Evolutionary conservation across 1,140 invertebrate genomes (phyloP).

Genomic region (Conus ventricosus): DNA sequence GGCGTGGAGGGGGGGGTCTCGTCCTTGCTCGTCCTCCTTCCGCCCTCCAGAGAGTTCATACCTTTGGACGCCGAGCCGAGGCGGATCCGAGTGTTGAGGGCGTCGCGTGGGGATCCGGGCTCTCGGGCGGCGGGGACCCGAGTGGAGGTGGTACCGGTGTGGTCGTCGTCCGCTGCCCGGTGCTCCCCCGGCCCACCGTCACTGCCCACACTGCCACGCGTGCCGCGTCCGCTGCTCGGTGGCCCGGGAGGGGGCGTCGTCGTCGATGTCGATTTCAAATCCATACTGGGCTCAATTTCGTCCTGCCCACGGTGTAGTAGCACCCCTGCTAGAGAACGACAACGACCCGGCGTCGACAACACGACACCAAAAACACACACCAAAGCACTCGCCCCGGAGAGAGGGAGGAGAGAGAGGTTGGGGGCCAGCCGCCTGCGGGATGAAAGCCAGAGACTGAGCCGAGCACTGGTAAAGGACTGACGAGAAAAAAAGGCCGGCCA

Average conservation of each 20-base stretch:
- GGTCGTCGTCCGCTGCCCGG: conserved; percentile 54
- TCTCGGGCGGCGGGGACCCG: conserved; percentile 63
- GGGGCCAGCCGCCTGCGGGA: no score
- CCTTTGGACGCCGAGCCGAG: conserved; percentile 49
- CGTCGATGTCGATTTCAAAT: neutral
- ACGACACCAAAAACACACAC: no score
- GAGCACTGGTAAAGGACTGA: no score
- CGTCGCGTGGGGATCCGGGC: conserved; percentile 68
- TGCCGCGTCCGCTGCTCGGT: conserved; percentile 31
- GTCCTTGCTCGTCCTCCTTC: conserved; percentile 19
- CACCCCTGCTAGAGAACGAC: no score
- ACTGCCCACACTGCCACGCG: conserved; percentile 32
- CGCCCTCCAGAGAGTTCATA: conserved; percentile 5
- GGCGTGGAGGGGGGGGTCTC: neutral
- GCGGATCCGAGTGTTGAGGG: conserved; percentile 59
- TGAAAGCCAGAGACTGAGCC: no score
- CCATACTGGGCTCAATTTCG: neutral
- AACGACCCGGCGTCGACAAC: no score
- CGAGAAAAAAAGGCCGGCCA: no score
- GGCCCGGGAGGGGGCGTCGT: neutral
- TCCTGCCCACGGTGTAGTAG: no score
- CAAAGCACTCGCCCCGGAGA: no score
- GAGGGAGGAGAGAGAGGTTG: no score
- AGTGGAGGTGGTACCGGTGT: conserved; percentile 67
- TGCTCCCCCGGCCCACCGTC: conserved; percentile 28